phyloP scores from a whole-genome alignment of 1,140 invertebrate species.

The Neocloeon triangulifer region DNA sequence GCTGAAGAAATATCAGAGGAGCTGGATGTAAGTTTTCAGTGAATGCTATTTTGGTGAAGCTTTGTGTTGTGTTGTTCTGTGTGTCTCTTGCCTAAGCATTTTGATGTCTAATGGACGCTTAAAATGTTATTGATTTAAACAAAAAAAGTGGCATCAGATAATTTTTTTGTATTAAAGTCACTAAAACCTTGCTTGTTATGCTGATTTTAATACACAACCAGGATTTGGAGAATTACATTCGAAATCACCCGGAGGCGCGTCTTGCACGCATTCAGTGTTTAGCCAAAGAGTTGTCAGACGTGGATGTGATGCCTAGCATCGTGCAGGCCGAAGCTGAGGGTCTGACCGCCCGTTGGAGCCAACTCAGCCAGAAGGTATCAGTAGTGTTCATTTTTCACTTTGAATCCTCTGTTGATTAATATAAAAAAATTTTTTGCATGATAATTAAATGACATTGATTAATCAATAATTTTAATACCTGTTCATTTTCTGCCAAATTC shows the following conservation, averaged over 20 bases:
- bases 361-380: conserved; percentile 36
- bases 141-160: not conserved
- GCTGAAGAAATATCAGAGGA: conserved; percentile 85
- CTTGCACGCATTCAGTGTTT: conserved; percentile 53
- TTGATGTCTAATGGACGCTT: too few species aligned
- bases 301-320: conserved; percentile 47
- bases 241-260: conserved; percentile 48
- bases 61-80: too few species aligned
- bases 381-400: conserved; percentile 6
- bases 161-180: conserved; percentile 1
- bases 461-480: too few species aligned
- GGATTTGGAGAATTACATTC: conserved; percentile 68
- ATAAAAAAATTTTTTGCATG: too few species aligned
- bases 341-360: conserved; percentile 38
- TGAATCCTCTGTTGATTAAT: too few species aligned
- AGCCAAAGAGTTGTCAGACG: conserved; percentile 42
- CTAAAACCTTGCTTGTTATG: too few species aligned
- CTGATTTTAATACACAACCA: conserved; percentile 12
- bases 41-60: not conserved
- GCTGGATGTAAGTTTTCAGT: conserved; percentile 43
- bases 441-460: too few species aligned
- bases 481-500: not conserved
- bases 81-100: too few species aligned
- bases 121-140: not conserved
- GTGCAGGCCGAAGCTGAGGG: conserved; percentile 45